phyloP scores from a whole-genome alignment of 1,140 invertebrate species.

The Zeugodacus cucurbitae region DNA sequence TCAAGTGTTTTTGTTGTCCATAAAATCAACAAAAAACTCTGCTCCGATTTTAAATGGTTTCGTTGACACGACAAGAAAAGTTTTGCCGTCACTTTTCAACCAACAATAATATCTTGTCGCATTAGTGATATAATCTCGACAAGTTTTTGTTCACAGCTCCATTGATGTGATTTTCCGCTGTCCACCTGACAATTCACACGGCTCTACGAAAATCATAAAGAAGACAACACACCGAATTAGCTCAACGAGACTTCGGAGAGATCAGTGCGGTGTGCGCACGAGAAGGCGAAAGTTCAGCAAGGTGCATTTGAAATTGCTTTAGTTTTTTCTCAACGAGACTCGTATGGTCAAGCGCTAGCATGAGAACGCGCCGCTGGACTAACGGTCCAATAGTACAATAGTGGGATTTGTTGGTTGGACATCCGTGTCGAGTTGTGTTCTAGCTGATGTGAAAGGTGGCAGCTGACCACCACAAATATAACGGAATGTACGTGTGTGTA shows the following conservation, averaged over 20 bases:
- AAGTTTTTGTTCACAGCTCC: background rate
- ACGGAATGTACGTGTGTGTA: background rate
- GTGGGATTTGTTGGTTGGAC: conserved; percentile 14
- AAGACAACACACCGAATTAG: background rate
- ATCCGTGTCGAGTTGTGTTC: background rate
- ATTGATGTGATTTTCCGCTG: conserved; percentile 36
- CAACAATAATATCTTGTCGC: background rate
- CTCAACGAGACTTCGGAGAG: background rate
- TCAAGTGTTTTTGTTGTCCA: background rate
- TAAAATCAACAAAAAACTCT: background rate
- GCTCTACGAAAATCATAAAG: background rate
- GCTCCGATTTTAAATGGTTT: background rate
- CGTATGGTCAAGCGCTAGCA: background rate
- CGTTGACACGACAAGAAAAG: conserved; percentile 4
- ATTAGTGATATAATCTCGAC: conserved; percentile 34
- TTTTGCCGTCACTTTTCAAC: background rate
- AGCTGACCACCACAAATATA: background rate
- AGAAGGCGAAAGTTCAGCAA: background rate
- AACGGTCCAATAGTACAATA: conserved; percentile 11
- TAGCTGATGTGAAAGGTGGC: conserved; percentile 30
- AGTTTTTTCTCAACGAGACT: background rate
- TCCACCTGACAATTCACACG: conserved; percentile 20
- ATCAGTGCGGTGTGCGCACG: background rate
- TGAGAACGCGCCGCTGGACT: background rate
- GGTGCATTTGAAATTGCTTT: background rate